Evolutionary conservation across 2,797 vertebrate genomes (phyloP).

Genomic region (Enteromius radiatus): DNA sequence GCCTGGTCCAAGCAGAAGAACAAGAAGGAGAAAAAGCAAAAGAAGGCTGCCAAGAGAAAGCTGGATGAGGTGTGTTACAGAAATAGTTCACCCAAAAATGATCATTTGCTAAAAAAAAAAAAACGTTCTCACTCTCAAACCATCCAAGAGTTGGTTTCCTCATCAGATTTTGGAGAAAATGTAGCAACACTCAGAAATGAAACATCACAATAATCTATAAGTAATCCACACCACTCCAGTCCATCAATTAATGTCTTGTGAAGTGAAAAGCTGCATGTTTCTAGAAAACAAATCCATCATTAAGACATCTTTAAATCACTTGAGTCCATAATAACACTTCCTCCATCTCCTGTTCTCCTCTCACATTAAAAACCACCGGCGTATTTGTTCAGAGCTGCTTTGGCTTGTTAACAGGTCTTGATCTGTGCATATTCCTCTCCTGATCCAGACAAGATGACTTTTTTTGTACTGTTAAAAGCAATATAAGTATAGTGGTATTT

Average conservation of each 20-base stretch:
- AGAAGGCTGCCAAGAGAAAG: slow-evolving; percentile 83
- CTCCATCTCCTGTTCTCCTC: background rate
- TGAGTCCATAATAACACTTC: background rate
- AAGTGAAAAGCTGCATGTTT: background rate
- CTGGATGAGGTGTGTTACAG: slow-evolving; percentile 78
- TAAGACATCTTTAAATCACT: background rate
- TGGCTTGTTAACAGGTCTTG: background rate
- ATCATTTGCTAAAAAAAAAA: background rate
- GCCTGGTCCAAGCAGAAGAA: slow-evolving; percentile 95
- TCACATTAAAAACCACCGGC: background rate
- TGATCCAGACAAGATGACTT: background rate
- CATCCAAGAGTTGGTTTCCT: background rate
- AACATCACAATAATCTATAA: background rate
- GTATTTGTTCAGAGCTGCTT: background rate
- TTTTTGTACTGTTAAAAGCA: background rate
- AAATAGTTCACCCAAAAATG: background rate
- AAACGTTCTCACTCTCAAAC: background rate
- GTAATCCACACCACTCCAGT: background rate
- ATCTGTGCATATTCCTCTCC: background rate
- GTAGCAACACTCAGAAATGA: background rate
- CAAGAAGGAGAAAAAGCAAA: slow-evolving; percentile 85
- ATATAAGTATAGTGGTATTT: background rate
- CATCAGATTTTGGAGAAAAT: background rate
- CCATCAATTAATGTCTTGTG: background rate
- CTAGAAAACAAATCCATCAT: background rate